A percentile compares a stretch with the other conserved stretches of the same genome.
Evolutionary conservation across 2,797 vertebrate genomes (phyloP).

Genomic region (Poecile montanus): DNA sequence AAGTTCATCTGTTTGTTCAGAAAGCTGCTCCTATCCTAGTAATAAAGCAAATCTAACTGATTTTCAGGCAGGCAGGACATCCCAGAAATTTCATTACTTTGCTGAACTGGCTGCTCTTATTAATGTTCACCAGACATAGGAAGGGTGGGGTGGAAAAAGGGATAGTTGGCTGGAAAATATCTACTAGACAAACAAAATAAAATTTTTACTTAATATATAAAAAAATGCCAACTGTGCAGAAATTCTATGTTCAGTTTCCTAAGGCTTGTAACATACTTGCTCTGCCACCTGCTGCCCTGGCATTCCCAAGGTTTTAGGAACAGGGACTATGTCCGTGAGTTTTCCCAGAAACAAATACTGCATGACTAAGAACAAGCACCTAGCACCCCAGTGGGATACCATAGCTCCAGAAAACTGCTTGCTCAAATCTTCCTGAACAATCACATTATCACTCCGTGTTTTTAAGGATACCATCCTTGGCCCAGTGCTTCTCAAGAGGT

Average conservation of each 20-base stretch:
- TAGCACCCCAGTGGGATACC: not conserved
- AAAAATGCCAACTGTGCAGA: not conserved
- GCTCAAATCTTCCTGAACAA: not conserved
- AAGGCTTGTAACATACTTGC: not conserved
- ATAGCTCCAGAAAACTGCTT: not conserved
- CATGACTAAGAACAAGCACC: not conserved
- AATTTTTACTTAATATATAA: not conserved
- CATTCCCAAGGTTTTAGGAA: not conserved
- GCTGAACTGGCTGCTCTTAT: constrained; percentile 19
- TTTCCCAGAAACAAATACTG: not conserved
- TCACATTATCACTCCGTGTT: not conserved
- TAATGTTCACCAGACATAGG: not conserved
- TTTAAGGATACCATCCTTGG: not conserved
- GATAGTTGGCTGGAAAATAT: not conserved
- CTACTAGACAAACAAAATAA: not conserved
- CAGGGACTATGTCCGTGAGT: fast-evolving
- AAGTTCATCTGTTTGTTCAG: constrained; percentile 39
- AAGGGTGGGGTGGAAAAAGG: constrained; percentile 35
- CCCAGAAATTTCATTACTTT: constrained; percentile 34
- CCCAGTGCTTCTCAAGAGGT: not conserved
- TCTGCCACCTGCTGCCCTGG: constrained; percentile 20
- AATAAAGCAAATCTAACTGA: constrained; percentile 7
- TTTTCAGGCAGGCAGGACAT: constrained; percentile 19
- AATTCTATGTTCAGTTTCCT: not conserved
- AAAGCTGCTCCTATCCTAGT: not conserved